A percentile compares a stretch with the other conserved stretches of the same genome.
phyloP scores from a whole-genome alignment of 2,888 invertebrate species.

The Phengaris alcon region DNA sequence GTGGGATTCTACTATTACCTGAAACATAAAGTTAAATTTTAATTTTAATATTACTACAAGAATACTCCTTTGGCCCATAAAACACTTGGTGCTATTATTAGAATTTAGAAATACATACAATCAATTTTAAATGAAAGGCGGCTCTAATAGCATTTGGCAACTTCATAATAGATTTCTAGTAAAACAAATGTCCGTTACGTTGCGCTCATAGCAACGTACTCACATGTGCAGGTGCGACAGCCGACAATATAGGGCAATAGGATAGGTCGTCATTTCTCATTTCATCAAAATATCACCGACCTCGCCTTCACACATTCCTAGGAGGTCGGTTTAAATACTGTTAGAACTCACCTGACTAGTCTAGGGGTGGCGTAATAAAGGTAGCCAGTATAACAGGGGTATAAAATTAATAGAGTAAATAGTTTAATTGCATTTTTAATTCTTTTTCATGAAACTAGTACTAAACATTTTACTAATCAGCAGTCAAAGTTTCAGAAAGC shows the following conservation, averaged over 20 bases:
- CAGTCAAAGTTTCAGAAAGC: no score
- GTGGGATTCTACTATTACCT: conserved; percentile 93
- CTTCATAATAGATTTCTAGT: neutral
- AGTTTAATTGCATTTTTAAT: no score
- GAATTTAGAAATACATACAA: no score
- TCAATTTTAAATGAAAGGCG: no score
- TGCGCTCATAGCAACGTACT: neutral
- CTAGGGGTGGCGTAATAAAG: neutral
- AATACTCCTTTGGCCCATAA: no score
- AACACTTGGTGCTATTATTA: no score
- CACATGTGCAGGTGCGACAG: neutral
- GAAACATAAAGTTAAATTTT: conserved; percentile 39
- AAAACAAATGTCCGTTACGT: conserved; percentile 13
- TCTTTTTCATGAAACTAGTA: neutral
- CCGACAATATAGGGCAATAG: neutral
- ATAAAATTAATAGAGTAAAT: no score
- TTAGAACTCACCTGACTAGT: neutral
- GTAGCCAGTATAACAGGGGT: neutral
- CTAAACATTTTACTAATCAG: no score
- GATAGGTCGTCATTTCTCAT: conserved; percentile 8
- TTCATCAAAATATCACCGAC: conserved; percentile 22
- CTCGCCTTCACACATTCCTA: conserved; percentile 10
- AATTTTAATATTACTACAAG: neutral
- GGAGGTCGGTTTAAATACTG: neutral
- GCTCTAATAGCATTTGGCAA: no score